Percentiles rank a stretch among this genome's conserved stretches.
These are phyloP conservation scores for Achatina immaculata DNA, from an alignment of 1,140 invertebrate species.

Conservation along the genomic window DNA sequence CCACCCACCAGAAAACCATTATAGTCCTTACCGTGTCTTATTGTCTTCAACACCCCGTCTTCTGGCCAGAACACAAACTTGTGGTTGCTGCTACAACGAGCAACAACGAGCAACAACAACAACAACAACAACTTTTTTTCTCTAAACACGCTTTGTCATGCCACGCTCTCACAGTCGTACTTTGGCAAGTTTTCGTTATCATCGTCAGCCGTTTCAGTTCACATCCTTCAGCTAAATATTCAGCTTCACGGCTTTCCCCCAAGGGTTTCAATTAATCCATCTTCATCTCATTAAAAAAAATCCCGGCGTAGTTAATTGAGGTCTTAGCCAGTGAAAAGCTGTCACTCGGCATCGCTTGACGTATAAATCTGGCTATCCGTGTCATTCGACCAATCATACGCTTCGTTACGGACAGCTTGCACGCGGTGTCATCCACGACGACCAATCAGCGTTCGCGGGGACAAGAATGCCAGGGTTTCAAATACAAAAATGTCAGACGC, in stretches of 20 bases:
- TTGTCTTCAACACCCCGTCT: no score
- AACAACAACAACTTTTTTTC: no score
- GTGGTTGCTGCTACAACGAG: no score
- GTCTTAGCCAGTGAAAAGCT: not conserved
- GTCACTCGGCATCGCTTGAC: constrained; percentile 15
- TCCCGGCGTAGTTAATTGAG: constrained; percentile 4
- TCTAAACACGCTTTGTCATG: no score
- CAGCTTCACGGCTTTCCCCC: not conserved
- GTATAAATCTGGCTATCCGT: constrained; percentile 14
- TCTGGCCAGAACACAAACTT: no score
- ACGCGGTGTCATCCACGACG: constrained; percentile 18
- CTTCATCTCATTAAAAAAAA: constrained; percentile 14
- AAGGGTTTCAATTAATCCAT: constrained; percentile 4
- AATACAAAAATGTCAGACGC: not conserved
- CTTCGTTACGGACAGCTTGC: constrained; percentile 15
- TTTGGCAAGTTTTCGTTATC: no score
- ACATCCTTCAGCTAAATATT: no score
- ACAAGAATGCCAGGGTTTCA: not conserved
- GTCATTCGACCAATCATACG: constrained; percentile 12
- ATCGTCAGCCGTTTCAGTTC: no score
- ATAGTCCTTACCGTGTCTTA: no score
- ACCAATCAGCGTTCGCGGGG: constrained; percentile 11
- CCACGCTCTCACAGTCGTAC: no score
- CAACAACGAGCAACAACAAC: no score
- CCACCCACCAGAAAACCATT: no score